phyloP scores from a whole-genome alignment of 1,140 invertebrate species.

The Caenorhabditis latens region DNA sequence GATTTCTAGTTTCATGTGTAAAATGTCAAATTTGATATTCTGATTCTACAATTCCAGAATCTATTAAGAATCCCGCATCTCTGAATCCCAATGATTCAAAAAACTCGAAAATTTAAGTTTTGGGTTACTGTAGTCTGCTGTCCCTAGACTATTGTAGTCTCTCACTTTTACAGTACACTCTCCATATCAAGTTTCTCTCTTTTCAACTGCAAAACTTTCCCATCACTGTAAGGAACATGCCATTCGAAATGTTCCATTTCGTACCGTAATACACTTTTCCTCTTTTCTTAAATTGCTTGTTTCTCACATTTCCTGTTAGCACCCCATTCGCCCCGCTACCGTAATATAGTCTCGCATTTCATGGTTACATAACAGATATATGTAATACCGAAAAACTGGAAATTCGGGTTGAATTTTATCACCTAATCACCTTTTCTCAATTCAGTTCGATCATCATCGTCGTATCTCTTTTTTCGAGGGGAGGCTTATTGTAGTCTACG shows the following conservation, averaged over 20 bases:
- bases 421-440: constrained; percentile 28
- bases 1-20: too few relatives aligned
- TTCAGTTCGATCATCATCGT: background rate
- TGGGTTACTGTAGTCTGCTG: too few relatives aligned
- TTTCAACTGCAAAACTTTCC: too few relatives aligned
- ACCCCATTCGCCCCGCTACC: background rate
- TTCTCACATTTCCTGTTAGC: constrained; percentile 42
- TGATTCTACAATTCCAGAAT: too few relatives aligned
- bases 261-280: background rate
- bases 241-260: background rate
- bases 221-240: background rate
- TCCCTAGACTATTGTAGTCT: too few relatives aligned
- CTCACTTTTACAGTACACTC: too few relatives aligned
- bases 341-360: background rate
- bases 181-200: too few relatives aligned
- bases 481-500: background rate
- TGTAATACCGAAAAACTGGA: constrained; percentile 5
- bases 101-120: too few relatives aligned
- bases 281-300: background rate
- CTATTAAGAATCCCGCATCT: too few relatives aligned
- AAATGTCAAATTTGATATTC: too few relatives aligned
- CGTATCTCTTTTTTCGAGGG: background rate
- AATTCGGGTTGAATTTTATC: constrained; percentile 29
- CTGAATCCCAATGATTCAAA: too few relatives aligned
- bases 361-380: constrained; percentile 20